A percentile compares a stretch with the other conserved stretches of the same genome.
Evolutionary conservation across 2,888 invertebrate genomes (phyloP).

Genomic region (Aporophyla lueneburgensis): DNA sequence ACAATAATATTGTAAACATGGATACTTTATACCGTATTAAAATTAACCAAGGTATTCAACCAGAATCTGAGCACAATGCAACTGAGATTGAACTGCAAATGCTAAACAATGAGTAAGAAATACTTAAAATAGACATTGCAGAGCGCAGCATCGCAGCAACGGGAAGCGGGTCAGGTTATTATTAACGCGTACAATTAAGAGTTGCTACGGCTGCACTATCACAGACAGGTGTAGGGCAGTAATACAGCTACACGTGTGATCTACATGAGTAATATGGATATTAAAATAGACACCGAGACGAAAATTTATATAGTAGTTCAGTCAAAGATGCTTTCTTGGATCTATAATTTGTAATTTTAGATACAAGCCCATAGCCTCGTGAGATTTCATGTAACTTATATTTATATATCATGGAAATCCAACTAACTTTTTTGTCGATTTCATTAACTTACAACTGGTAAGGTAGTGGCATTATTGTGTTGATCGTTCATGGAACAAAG

Average conservation of each 20-base stretch:
- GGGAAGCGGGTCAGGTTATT: conserved; percentile 69
- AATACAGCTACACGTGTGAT: conserved; percentile 46
- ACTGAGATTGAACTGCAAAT: conserved; percentile 49
- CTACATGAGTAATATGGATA: conserved; percentile 9
- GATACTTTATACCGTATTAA: conserved; percentile 1
- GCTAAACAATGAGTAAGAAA: conserved; percentile 75
- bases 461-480: neutral
- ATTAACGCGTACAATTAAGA: conserved; percentile 68
- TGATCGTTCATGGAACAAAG: neutral
- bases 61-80: conserved; percentile 43
- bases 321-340: neutral
- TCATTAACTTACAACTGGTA: neutral
- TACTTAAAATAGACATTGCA: conserved; percentile 75
- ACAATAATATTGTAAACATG: neutral
- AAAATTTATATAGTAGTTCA: neutral
- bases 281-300: neutral
- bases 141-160: conserved; percentile 60
- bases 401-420: neutral
- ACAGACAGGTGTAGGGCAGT: conserved; percentile 40
- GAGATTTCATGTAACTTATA: neutral
- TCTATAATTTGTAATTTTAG: neutral
- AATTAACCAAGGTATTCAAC: conserved; percentile 19
- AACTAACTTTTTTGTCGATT: neutral
- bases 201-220: conserved; percentile 44
- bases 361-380: neutral